Base-by-base conservation (phyloP, 2,797 vertebrate genomes). In the Epinephelus malabaricus region DNA sequence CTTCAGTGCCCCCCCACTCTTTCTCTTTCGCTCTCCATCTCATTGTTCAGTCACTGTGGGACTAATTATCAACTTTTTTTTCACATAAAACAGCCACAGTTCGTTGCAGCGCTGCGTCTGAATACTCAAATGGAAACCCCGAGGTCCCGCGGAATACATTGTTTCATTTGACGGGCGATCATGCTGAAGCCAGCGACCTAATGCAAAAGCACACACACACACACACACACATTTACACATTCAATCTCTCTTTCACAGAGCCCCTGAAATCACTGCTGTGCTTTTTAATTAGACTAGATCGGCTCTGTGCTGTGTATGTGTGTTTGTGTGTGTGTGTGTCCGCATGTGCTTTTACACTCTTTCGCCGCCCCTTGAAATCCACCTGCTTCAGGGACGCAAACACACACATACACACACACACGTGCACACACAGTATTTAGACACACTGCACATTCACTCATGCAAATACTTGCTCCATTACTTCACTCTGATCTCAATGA, bases 21-120 rank as follows among this genome's bases (percentile, higher is more conserved):
- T 68, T 54, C 62, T 51, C 65, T 62, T 47, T 74, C 84, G 78
- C 72, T 71, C 93, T 92, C 95, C 94, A 89, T 93, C 95, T 96
- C 96, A 94, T 92, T 95, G 95, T 96, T 97, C 96, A 98, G 95
- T 95, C 98, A 98, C 98, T 97, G 94, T 92, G 98, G 98, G 98
- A 99, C 97, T 99, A 98, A 99, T 99, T 99, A 99, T 95, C 95
- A 96, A 96, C 95, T 97, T 97, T 96, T 86, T 34, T 89, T 89
- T 86, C 94, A 96, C 94, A 97, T 96, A 95, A 97, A 96, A 96
- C 96, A 95, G 95, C 94, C 95, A 96, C 93, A 94, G 89, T 95
- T 94, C 92, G 92, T 95, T 96, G 83, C 92, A 94, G 88, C 92
- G 91, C 95, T 53, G 87, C 91, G 92, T 95, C 88, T 95, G 94